Conservation (phyloP, 2,113 vertebrate species). For the Mobula hypostoma region DNA sequence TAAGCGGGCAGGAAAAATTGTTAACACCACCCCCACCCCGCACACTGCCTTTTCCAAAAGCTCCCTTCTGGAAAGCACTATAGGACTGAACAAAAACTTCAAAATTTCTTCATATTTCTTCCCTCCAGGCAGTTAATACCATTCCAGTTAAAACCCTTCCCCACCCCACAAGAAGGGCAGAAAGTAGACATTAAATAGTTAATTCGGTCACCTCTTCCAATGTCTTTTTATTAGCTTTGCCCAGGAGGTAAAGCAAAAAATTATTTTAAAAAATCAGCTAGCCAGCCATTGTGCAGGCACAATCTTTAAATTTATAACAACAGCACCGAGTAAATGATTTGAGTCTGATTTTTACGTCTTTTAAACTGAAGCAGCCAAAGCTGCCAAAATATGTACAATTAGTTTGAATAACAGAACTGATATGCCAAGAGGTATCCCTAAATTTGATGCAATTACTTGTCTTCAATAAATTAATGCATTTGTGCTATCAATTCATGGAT, state of each 20-base stretch:
- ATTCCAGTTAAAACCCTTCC: too few relatives aligned
- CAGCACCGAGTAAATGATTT: neutral
- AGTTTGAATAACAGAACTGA: slow-evolving; percentile 2
- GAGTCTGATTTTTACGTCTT: neutral
- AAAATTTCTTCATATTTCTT: too few relatives aligned
- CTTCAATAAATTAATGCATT: neutral
- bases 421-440: neutral
- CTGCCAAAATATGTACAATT: neutral
- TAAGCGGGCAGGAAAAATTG: too few relatives aligned
- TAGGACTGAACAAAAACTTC: too few relatives aligned
- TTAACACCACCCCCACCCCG: too few relatives aligned
- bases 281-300: neutral
- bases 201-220: neutral
- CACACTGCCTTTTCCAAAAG: too few relatives aligned
- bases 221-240: neutral
- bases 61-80: too few relatives aligned
- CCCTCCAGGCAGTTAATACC: too few relatives aligned
- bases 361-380: neutral
- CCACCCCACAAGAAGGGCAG: neutral
- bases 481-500: neutral
- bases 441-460: neutral
- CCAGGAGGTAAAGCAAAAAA: neutral
- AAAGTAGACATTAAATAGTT: neutral
- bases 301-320: neutral
- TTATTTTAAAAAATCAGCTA: neutral